Conservation (phyloP, 2,888 invertebrate genomes). For the Alcis repandata region DNA sequence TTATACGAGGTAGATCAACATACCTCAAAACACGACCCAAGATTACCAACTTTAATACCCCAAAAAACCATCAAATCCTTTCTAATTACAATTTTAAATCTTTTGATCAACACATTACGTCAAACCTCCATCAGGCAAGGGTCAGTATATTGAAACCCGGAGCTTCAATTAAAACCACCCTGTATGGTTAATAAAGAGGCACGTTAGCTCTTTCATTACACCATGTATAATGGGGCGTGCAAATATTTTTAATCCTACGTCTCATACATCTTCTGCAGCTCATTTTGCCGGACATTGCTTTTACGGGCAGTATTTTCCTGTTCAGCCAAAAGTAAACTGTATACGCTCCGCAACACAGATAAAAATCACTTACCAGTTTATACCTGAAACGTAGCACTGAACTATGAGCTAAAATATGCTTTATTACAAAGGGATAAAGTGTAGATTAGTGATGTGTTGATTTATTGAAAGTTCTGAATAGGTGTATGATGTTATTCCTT, state of each 20-base stretch:
- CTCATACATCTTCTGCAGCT: conserved; percentile 85
- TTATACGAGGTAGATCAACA: neutral
- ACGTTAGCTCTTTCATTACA: conserved; percentile 83
- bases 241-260: conserved; percentile 85
- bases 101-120: conserved; percentile 59
- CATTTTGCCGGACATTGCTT: conserved; percentile 79
- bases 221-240: conserved; percentile 84
- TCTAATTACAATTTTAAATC: conserved; percentile 66
- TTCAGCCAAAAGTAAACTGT: conserved; percentile 53
- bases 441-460: conserved; percentile 25
- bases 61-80: conserved; percentile 57
- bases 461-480: conserved; percentile 63
- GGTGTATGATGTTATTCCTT: conserved; percentile 69
- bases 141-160: conserved; percentile 73
- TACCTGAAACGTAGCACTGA: conserved; percentile 37
- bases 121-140: conserved; percentile 73
- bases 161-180: conserved; percentile 78
- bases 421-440: conserved; percentile 40
- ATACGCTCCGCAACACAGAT: conserved; percentile 25
- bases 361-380: conserved; percentile 25
- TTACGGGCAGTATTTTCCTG: conserved; percentile 57
- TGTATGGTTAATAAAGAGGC: conserved; percentile 83
- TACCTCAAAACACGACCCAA: conserved; percentile 39
- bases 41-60: conserved; percentile 56
- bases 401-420: conserved; percentile 10